These are phyloP conservation scores for Lasioglossum malachurum DNA, from an alignment of 2,888 invertebrate species.

Conservation along the genomic window DNA sequence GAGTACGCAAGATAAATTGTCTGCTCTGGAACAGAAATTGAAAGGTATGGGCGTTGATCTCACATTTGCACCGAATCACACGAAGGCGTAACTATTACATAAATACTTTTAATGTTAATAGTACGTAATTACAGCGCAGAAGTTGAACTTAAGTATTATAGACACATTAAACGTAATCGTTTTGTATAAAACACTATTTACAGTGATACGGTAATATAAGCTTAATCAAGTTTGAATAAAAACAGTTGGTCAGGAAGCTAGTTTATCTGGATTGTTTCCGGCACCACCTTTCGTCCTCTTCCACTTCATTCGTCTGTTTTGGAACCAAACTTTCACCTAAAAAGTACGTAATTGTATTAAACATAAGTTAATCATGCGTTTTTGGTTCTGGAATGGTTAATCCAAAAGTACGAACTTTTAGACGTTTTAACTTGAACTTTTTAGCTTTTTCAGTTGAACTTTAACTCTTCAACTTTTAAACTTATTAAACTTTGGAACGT, in stretches of 20 bases:
- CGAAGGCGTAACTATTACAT: background rate
- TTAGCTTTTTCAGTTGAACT: too few species aligned
- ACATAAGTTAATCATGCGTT: background rate
- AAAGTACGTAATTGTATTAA: constrained; percentile 1
- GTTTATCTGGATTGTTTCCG: constrained; percentile 31
- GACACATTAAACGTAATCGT: constrained; percentile 21
- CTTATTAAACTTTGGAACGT: too few species aligned
- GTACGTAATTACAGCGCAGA: constrained; percentile 12
- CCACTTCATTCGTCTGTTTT: constrained; percentile 96
- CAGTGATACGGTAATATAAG: constrained; percentile 46
- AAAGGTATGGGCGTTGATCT: constrained; percentile 78
- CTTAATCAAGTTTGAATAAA: background rate
- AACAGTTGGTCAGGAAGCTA: constrained; percentile 36
- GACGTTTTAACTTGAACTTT: too few species aligned
- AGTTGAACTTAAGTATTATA: constrained; percentile 25
- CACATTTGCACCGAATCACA: constrained; percentile 70
- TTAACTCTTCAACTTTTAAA: too few species aligned
- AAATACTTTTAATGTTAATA: constrained; percentile 13
- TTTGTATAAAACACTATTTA: constrained; percentile 58
- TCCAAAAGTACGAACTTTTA: too few species aligned
- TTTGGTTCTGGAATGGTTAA: background rate
- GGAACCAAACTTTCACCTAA: constrained; percentile 96
- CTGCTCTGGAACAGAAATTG: constrained; percentile 76
- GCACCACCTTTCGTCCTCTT: constrained; percentile 91
- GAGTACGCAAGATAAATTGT: constrained; percentile 83